Evolutionary conservation across 2,888 invertebrate species (phyloP).

Genomic region (Sinopyrophorus schimmeli): DNA sequence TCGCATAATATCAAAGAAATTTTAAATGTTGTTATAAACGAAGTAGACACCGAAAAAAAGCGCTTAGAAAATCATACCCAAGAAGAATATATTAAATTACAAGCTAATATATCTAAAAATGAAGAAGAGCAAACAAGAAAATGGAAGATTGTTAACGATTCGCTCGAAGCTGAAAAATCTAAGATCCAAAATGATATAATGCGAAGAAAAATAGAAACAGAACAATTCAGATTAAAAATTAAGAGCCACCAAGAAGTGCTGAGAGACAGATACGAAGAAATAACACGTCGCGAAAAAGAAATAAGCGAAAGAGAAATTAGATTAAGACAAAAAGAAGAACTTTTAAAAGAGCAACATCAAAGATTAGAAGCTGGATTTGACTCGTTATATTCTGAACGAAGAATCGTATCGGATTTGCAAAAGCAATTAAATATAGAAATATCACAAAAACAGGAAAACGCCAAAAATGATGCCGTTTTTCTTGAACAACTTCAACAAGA

Average conservation of each 20-base stretch:
- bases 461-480: slow-evolving; percentile 21
- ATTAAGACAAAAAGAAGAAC: slow-evolving; percentile 21
- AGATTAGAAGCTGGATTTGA: slow-evolving; percentile 3
- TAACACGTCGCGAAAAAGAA: slow-evolving; percentile 13
- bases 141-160: slow-evolving; percentile 36
- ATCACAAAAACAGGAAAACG: slow-evolving; percentile 9
- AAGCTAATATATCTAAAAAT: slow-evolving; percentile 35
- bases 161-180: slow-evolving; percentile 38
- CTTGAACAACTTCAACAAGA: slow-evolving; percentile 16
- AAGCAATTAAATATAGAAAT: slow-evolving; percentile 5
- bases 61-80: slow-evolving; percentile 23
- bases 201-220: slow-evolving; percentile 19
- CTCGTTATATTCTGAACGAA: slow-evolving; percentile 2
- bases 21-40: slow-evolving; percentile 8
- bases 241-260: slow-evolving; percentile 18
- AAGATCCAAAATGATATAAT: slow-evolving; percentile 36
- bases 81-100: slow-evolving; percentile 21
- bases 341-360: slow-evolving; percentile 15
- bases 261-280: slow-evolving; percentile 10
- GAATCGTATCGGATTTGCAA: slow-evolving; percentile 4
- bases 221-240: slow-evolving; percentile 15
- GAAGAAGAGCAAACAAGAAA: slow-evolving; percentile 39
- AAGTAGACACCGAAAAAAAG: slow-evolving; percentile 10
- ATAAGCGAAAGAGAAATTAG: slow-evolving; percentile 28
- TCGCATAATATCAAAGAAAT: slow-evolving; percentile 19